Conservation (phyloP, 1,140 invertebrate genomes). For the Dreissena polymorpha region DNA sequence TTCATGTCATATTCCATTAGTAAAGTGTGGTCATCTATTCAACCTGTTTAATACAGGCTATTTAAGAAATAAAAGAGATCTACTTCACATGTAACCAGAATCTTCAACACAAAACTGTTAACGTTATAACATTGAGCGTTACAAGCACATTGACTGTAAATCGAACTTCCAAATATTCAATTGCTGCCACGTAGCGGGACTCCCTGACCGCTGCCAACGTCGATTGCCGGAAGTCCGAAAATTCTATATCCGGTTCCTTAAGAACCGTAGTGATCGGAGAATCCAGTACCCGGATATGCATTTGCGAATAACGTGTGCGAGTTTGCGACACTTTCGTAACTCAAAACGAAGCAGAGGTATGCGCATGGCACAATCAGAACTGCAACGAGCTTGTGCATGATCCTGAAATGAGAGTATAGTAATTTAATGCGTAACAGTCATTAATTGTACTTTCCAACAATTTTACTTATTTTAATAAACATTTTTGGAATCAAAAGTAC, state of each 20-base stretch:
- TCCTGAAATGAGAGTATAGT: background rate
- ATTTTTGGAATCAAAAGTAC: too few species aligned
- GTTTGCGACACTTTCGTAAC: constrained; percentile 24
- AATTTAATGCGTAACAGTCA: too few species aligned
- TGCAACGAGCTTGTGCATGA: constrained; percentile 6
- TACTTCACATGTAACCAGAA: too few species aligned
- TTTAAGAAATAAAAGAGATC: too few species aligned
- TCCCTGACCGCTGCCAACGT: background rate
- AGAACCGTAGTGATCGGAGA: background rate
- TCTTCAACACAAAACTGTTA: too few species aligned
- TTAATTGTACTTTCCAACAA: too few species aligned
- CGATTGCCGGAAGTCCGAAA: background rate
- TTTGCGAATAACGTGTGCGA: background rate
- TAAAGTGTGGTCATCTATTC: too few species aligned
- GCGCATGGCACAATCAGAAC: constrained; percentile 2
- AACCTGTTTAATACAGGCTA: too few species aligned
- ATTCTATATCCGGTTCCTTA: background rate
- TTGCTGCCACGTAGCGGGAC: background rate
- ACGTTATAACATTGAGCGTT: too few species aligned
- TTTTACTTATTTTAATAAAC: too few species aligned
- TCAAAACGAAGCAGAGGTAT: background rate
- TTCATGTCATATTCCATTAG: too few species aligned
- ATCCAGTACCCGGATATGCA: background rate
- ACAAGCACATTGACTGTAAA: background rate
- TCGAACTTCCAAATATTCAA: background rate